A percentile compares a stretch with the other conserved stretches of the same genome.
Conservation (phyloP, 2,888 invertebrate genomes). For the Hirtodrosophila trivittata region DNA sequence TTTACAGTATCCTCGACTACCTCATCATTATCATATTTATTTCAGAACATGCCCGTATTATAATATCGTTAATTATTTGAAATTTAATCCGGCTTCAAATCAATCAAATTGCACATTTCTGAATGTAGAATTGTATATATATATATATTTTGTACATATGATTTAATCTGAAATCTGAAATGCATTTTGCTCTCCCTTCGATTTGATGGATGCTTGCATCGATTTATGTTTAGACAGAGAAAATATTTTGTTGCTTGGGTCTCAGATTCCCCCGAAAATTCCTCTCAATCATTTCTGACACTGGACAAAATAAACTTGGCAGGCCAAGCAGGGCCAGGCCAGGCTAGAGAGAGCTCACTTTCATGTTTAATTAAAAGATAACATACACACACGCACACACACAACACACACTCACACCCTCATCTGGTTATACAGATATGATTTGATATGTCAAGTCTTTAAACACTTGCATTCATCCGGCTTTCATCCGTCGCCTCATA, state of each 20-base stretch:
- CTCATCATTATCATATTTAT: too few species aligned
- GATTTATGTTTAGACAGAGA: constrained; percentile 21
- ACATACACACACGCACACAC: constrained; percentile 47
- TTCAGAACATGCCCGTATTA: too few species aligned
- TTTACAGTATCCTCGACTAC: too few species aligned
- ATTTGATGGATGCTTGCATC: constrained; percentile 1
- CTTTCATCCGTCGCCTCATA: constrained; percentile 8
- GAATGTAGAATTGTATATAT: too few species aligned
- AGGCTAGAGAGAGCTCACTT: constrained; percentile 35
- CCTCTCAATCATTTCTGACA: not conserved
- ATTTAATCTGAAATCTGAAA: not conserved
- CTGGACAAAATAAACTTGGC: constrained; percentile 42
- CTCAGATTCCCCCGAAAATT: not conserved
- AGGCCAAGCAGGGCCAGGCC: constrained; percentile 18
- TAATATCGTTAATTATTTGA: not conserved
- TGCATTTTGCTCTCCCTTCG: not conserved
- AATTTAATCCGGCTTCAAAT: not conserved
- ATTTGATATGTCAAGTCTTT: constrained; percentile 33
- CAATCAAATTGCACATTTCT: constrained; percentile 2
- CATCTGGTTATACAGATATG: constrained; percentile 3
- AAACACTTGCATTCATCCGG: constrained; percentile 43
- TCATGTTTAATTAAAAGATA: constrained; percentile 80
- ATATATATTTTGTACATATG: not conserved
- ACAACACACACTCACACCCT: constrained; percentile 2
- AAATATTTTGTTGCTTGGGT: constrained; percentile 5